Conservation (phyloP, 2,797 vertebrate genomes). For the Syngnathus acus region DNA sequence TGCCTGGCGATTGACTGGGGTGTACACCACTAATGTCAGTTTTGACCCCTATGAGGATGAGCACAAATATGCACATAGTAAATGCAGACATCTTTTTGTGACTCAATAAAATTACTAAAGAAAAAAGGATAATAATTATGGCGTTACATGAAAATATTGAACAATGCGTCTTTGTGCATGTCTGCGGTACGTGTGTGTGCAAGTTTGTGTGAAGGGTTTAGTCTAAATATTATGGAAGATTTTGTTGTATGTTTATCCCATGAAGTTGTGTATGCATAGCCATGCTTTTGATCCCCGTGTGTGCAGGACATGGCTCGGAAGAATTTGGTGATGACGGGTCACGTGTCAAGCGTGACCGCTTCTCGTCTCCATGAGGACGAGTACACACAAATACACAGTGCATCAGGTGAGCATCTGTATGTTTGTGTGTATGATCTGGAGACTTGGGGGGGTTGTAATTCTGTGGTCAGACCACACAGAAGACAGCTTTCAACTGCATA, state of each 20-base stretch:
- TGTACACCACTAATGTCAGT: too few relatives aligned
- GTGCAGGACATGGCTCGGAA: constrained; percentile 17
- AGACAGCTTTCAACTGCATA: constrained; percentile 72
- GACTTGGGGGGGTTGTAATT: constrained; percentile 27
- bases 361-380: constrained; percentile 29
- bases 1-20: too few relatives aligned
- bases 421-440: constrained; percentile 43
- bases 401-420: constrained; percentile 52
- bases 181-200: constrained; percentile 18
- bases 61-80: not conserved
- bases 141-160: constrained; percentile 25
- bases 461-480: constrained; percentile 67
- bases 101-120: not conserved
- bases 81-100: not conserved
- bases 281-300: constrained; percentile 11
- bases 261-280: constrained; percentile 28
- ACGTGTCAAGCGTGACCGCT: constrained; percentile 32
- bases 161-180: constrained; percentile 38
- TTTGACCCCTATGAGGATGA: too few relatives aligned
- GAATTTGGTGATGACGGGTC: constrained; percentile 4
- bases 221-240: constrained; percentile 59
- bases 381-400: constrained; percentile 27
- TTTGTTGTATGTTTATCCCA: constrained; percentile 51
- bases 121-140: constrained; percentile 3
- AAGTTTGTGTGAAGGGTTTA: constrained; percentile 17